These are phyloP conservation scores for Thumatha senex DNA, from an alignment of 2,888 invertebrate species.

Conservation along the genomic window DNA sequence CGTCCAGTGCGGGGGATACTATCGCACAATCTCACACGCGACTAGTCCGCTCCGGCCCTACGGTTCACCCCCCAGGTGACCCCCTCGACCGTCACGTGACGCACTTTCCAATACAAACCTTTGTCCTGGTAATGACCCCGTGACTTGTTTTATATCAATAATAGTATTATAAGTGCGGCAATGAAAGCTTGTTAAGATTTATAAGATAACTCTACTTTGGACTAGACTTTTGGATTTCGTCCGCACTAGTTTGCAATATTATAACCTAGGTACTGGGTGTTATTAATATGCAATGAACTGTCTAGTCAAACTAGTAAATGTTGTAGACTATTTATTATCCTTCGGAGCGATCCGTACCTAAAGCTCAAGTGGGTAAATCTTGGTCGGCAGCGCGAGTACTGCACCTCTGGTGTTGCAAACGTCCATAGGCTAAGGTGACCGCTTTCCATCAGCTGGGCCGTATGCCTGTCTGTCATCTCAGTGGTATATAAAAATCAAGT, in stretches of 20 bases:
- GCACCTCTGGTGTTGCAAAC: too few species aligned
- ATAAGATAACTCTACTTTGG: constrained; percentile 1
- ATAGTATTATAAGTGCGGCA: constrained; percentile 25
- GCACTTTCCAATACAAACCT: constrained; percentile 55
- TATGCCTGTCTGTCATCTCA: too few species aligned
- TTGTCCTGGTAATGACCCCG: constrained; percentile 73
- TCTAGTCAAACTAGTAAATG: too few species aligned
- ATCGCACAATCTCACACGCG: constrained; percentile 73
- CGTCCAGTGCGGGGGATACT: constrained; percentile 53
- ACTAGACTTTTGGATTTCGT: neutral
- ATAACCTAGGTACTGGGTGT: too few species aligned
- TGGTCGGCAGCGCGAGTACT: too few species aligned
- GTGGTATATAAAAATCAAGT: too few species aligned
- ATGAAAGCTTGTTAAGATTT: constrained; percentile 23
- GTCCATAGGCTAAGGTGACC: too few species aligned
- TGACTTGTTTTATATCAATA: constrained; percentile 62
- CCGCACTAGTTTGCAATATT: neutral
- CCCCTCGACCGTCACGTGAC: constrained; percentile 48
- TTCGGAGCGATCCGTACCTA: too few species aligned
- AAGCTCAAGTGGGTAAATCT: too few species aligned
- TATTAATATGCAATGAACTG: too few species aligned
- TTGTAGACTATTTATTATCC: too few species aligned
- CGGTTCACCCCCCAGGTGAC: constrained; percentile 6
- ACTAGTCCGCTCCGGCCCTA: constrained; percentile 32
- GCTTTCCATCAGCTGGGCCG: too few species aligned